These are phyloP conservation scores for Rhingia campestris DNA, from an alignment of 2,888 invertebrate species.

Conservation along the genomic window DNA sequence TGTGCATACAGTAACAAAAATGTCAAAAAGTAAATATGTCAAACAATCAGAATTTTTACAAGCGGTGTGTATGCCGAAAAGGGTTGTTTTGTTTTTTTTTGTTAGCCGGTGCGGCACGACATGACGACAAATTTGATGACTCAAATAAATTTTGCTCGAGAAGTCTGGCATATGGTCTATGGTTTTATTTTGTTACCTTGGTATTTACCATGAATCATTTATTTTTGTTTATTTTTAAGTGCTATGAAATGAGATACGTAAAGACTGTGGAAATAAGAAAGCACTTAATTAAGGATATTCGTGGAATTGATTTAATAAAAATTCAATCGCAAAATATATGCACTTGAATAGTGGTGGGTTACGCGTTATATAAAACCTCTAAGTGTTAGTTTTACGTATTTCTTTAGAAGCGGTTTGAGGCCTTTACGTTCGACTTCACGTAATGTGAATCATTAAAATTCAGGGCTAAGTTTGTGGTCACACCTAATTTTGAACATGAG, in stretches of 20 bases:
- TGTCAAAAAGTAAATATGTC: slow-evolving; percentile 14
- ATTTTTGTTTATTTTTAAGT: neutral
- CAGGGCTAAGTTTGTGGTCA: neutral
- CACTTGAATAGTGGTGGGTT: too few species aligned
- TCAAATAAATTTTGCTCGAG: slow-evolving; percentile 27
- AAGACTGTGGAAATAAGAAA: slow-evolving; percentile 12
- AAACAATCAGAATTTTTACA: slow-evolving; percentile 14
- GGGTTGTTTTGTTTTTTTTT: slow-evolving; percentile 9
- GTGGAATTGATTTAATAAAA: too few species aligned
- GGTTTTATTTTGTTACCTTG: slow-evolving; percentile 35
- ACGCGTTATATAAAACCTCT: too few species aligned
- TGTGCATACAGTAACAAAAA: neutral
- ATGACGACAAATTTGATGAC: slow-evolving; percentile 38
- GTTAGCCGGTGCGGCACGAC: neutral
- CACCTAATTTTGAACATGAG: neutral
- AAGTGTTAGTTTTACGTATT: too few species aligned
- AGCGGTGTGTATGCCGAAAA: too few species aligned
- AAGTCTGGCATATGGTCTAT: slow-evolving; percentile 26
- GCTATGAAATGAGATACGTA: neutral
- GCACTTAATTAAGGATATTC: neutral
- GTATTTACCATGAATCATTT: slow-evolving; percentile 8
- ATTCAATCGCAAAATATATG: too few species aligned
- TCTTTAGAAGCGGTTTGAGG: too few species aligned
- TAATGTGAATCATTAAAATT: neutral
- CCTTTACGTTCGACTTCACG: neutral